Conservation (phyloP, 35 echinoderm and acorn worm genomes). For the Acanthaster planci region DNA sequence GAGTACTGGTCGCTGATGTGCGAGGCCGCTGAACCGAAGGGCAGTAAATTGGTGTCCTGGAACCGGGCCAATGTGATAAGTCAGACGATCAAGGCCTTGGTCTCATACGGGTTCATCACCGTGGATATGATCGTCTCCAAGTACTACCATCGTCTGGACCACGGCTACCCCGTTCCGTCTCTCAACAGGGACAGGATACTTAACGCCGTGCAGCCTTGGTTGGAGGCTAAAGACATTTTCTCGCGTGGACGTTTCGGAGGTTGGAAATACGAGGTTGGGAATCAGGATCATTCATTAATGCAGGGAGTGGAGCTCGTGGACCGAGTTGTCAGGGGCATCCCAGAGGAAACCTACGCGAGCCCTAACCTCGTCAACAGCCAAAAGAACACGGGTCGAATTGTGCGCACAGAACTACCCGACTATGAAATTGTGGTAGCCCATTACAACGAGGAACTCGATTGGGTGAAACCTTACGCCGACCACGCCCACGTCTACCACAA, state of each 20-base stretch:
- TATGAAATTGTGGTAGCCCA: too few relatives aligned
- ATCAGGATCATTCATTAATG: slow-evolving; percentile 62
- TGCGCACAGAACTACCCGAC: too few relatives aligned
- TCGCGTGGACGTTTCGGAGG: slow-evolving; percentile 52
- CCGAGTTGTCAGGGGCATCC: slow-evolving; percentile 5
- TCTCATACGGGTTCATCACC: slow-evolving; percentile 33
- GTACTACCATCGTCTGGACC: slow-evolving; percentile 42
- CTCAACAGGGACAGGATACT: slow-evolving; percentile 15
- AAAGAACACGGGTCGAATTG: slow-evolving; percentile 9
- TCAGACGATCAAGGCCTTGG: not conserved
- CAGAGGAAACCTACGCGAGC: slow-evolving; percentile 41
- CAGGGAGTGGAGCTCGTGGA: slow-evolving; percentile 52
- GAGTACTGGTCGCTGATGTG: slow-evolving; percentile 51
- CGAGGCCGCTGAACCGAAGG: slow-evolving; percentile 36
- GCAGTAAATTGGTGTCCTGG: not conserved
- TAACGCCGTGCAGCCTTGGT: slow-evolving; percentile 40
- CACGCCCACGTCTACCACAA: too few relatives aligned
- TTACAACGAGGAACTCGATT: too few relatives aligned
- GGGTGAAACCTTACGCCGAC: too few relatives aligned
- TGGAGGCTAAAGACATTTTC: slow-evolving; percentile 33
- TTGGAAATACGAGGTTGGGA: slow-evolving; percentile 47
- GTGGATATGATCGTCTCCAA: slow-evolving; percentile 33
- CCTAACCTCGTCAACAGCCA: slow-evolving; percentile 39
- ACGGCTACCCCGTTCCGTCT: slow-evolving; percentile 52
- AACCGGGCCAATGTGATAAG: not conserved